Evolutionary conservation across 2,888 invertebrate genomes (phyloP).

Genomic region (Formica aserva): DNA sequence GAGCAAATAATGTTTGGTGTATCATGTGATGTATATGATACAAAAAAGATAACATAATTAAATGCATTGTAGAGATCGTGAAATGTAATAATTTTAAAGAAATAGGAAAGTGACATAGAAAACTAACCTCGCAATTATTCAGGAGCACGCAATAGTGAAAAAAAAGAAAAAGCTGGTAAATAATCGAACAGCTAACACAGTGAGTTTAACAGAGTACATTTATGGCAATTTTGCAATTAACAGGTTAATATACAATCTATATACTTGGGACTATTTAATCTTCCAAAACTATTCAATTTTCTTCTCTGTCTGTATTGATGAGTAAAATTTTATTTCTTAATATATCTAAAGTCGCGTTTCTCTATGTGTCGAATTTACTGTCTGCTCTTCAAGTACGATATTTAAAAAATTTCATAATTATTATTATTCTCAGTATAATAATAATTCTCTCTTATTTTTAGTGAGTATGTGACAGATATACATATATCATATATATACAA

Average conservation of each 20-base stretch:
- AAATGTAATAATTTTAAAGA: constrained; percentile 78
- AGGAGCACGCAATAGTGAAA: constrained; percentile 73
- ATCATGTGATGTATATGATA: constrained; percentile 30
- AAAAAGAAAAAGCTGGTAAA: constrained; percentile 71
- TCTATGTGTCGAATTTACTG: not conserved
- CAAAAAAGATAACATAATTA: constrained; percentile 55
- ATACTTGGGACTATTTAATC: not conserved
- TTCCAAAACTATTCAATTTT: not conserved
- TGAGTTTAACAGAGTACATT: constrained; percentile 52
- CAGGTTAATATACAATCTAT: constrained; percentile 17
- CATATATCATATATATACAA: not conserved
- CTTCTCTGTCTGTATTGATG: not conserved
- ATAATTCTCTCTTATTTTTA: constrained; percentile 7
- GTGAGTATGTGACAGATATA: not conserved
- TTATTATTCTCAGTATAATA: constrained; percentile 12
- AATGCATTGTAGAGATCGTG: constrained; percentile 47
- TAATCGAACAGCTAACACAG: constrained; percentile 62
- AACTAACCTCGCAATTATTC: constrained; percentile 84
- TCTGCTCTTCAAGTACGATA: not conserved
- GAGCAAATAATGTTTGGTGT: constrained; percentile 49
- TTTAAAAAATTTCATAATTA: constrained; percentile 16
- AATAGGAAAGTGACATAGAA: constrained; percentile 85
- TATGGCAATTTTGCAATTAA: constrained; percentile 39
- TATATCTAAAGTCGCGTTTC: constrained; percentile 21
- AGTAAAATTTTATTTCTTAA: constrained; percentile 20